Evolutionary conservation across 1,140 invertebrate species (phyloP).

Genomic region (Cryptotermes secundus): DNA sequence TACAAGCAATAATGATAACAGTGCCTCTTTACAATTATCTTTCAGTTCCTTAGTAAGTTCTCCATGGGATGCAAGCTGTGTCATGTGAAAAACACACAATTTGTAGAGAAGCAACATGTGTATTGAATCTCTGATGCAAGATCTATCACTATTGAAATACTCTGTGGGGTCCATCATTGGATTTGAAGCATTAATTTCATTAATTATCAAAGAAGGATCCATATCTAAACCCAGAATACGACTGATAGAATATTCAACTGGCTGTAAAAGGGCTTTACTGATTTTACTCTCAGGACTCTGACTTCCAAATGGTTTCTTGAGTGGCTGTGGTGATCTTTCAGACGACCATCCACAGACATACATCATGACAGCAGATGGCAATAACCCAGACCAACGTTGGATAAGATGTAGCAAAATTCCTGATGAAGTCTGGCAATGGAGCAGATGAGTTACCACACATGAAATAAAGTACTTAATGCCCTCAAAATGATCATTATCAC

Average conservation of each 20-base stretch:
- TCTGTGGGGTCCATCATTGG: neutral
- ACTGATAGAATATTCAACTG: neutral
- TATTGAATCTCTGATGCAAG: neutral
- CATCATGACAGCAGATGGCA: neutral
- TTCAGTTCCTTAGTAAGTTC: neutral
- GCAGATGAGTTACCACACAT: neutral
- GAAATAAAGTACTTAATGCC: neutral
- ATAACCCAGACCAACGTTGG: neutral
- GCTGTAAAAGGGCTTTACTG: neutral
- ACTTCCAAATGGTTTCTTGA: conserved; percentile 1
- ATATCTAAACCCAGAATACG: neutral
- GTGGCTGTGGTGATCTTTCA: neutral
- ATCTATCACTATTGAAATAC: neutral
- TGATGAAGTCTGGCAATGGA: neutral
- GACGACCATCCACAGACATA: neutral
- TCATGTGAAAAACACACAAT: neutral
- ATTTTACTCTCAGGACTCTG: neutral
- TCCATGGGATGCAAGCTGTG: neutral
- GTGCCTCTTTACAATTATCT: conserved; percentile 9
- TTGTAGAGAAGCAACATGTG: conserved; percentile 16
- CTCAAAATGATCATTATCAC: neutral
- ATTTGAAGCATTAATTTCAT: neutral
- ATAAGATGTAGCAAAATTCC: neutral
- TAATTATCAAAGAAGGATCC: neutral
- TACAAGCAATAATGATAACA: neutral